phyloP scores from a whole-genome alignment of 2,888 invertebrate genomes.

The Diarsia dahlii region DNA sequence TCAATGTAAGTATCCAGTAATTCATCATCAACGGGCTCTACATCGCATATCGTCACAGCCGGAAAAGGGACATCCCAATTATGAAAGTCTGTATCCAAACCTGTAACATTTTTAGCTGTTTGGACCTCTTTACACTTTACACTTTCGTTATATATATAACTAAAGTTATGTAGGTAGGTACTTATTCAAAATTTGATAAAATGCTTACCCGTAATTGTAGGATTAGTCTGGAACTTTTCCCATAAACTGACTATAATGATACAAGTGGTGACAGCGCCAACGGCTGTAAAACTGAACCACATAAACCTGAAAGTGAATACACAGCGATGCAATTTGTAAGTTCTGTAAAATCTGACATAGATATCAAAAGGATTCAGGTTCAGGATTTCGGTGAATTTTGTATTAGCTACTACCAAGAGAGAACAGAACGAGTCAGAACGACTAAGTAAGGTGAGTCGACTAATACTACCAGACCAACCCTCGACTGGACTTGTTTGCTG shows the following conservation, averaged over 20 bases:
- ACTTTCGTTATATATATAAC: background rate
- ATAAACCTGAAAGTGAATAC: conserved; percentile 90
- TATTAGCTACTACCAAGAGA: background rate
- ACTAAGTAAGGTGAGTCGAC: background rate
- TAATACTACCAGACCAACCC: no score
- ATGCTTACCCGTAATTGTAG: conserved; percentile 93
- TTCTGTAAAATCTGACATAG: background rate
- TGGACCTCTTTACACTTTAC: background rate
- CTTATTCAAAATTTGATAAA: background rate
- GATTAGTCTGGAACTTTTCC: conserved; percentile 96
- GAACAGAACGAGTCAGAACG: background rate
- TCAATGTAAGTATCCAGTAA: conserved; percentile 84
- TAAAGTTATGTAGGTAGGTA: background rate
- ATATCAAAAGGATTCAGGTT: background rate
- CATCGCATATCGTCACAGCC: conserved; percentile 92
- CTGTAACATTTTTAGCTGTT: conserved; percentile 68
- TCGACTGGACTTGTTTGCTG: no score
- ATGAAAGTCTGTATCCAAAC: conserved; percentile 95
- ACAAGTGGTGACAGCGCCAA: conserved; percentile 93
- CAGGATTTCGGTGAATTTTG: background rate
- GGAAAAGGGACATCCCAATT: conserved; percentile 95
- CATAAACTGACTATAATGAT: conserved; percentile 94
- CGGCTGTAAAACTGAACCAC: conserved; percentile 94
- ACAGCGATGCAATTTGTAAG: background rate
- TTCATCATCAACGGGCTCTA: conserved; percentile 89